A percentile compares a stretch with the other conserved stretches of the same genome.
phyloP scores from a whole-genome alignment of 2,113 vertebrate species.

The Connochaetes taurinus region DNA sequence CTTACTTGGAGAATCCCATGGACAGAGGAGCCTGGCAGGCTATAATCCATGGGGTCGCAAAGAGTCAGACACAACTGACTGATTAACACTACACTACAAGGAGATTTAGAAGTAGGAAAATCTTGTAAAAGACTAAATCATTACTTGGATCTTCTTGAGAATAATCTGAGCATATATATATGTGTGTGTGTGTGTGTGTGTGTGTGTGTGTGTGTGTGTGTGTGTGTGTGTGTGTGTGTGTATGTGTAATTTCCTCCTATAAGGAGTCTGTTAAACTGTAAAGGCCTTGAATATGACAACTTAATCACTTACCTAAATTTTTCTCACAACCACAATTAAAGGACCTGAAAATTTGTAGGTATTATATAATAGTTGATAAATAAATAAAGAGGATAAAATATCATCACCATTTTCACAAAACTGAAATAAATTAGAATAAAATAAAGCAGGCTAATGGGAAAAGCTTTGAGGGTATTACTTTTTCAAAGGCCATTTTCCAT shows the following conservation, averaged over 20 bases:
- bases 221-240: not conserved
- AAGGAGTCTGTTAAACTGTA: not conserved
- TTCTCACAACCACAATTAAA: not conserved
- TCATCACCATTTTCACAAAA: not conserved
- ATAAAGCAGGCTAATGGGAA: not conserved
- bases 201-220: accelerated
- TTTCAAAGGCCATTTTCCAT: not conserved
- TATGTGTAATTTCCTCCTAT: not conserved
- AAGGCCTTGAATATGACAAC: not conserved
- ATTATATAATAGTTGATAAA: not conserved
- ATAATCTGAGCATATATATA: not conserved
- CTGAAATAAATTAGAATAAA: not conserved
- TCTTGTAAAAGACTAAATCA: not conserved
- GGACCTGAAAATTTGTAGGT: not conserved
- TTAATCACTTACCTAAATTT: not conserved
- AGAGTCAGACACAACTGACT: not conserved
- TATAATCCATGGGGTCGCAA: not conserved
- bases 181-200: accelerated
- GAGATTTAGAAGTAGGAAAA: not conserved
- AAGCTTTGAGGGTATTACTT: not conserved
- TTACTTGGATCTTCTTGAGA: not conserved
- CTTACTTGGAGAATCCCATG: not conserved
- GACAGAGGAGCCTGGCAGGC: not conserved
- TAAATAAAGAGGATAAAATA: not conserved
- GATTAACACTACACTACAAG: not conserved